Evolutionary conservation across 2,888 invertebrate species (phyloP), one percentile per base, ranked within the genome.

Genomic region (Abscondita cerata): DNA sequence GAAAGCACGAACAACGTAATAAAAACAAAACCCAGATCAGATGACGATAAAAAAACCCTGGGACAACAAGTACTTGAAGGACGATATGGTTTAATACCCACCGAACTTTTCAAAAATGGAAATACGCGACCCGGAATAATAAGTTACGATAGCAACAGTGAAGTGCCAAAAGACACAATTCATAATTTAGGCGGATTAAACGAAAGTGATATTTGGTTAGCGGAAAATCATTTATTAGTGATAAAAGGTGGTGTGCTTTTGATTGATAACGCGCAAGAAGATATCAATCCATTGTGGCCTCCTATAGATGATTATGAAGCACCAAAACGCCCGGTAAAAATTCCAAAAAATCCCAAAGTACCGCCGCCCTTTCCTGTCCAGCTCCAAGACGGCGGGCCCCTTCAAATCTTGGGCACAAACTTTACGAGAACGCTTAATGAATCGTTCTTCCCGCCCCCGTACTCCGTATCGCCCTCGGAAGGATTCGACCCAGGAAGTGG

Each of bases 351-450:
- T 80, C 93, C 93, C 8, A 89, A 89, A 81, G 88, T 94, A 73
- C 93, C 95, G 81, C 95, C 95, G 85, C 95, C 95, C 83, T 95
- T 95, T 89, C 95, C 95, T 78, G 90, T 95, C 81, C 93, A 92
- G 83, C 89, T 95, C 81, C 86, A 87, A 80, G 92, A 93, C 78
- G 86, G 89, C 77, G 94, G 93, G 76, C 94, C 94, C 78, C 86
- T 94, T 81, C 89, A 92, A 84, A 90, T 94, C 86, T 86, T 95
- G 82, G 90, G 91, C 80, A 86, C 88, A 83, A 91, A 91, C 84
- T 86, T 89, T 85, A 84, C 87, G 84, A 85, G 89, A 84, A 84
- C 88, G 84, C 82, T 85, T 86, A 86, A 85, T 86, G 83, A 83
- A 86, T 80, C 88, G 85, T 82, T 85, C 87, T 68, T 73, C 67